A percentile compares a stretch with the other conserved stretches of the same genome.
These are phyloP conservation scores for Himalopsyche japonica DNA, from an alignment of 2,888 invertebrate genomes.

Conservation along the genomic window DNA sequence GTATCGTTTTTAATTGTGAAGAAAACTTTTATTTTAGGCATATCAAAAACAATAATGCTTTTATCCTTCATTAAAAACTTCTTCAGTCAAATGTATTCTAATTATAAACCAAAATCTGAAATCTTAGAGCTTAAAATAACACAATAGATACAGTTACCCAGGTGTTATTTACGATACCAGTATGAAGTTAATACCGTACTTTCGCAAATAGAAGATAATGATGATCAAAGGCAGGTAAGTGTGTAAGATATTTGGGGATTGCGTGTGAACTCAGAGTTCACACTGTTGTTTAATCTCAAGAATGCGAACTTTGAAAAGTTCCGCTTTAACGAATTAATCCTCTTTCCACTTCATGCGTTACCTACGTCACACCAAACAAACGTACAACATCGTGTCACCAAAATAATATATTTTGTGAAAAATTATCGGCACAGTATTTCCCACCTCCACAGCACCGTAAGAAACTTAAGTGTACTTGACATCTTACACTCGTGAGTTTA, in stretches of 20 bases:
- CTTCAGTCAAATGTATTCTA: no score
- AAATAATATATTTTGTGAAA: background rate
- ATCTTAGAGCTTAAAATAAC: background rate
- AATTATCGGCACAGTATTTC: no score
- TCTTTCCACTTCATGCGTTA: background rate
- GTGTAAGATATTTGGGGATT: background rate
- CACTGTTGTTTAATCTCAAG: background rate
- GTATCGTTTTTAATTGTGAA: no score
- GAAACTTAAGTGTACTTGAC: no score
- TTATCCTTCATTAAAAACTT: no score
- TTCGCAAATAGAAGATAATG: background rate
- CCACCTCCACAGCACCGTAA: no score
- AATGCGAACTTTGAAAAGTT: background rate
- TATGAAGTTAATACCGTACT: background rate
- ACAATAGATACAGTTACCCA: background rate
- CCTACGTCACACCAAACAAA: background rate
- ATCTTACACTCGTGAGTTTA: no score
- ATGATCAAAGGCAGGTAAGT: background rate
- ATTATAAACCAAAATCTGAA: no score
- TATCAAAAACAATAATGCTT: no score
- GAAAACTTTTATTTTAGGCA: no score
- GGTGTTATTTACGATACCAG: background rate
- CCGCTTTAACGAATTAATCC: background rate
- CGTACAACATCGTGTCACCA: background rate
- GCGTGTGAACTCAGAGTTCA: background rate